Evolutionary conservation across 1,140 invertebrate species (phyloP), one percentile per base, ranked within the genome.

Genomic region (Centruroides sculpturatus): DNA sequence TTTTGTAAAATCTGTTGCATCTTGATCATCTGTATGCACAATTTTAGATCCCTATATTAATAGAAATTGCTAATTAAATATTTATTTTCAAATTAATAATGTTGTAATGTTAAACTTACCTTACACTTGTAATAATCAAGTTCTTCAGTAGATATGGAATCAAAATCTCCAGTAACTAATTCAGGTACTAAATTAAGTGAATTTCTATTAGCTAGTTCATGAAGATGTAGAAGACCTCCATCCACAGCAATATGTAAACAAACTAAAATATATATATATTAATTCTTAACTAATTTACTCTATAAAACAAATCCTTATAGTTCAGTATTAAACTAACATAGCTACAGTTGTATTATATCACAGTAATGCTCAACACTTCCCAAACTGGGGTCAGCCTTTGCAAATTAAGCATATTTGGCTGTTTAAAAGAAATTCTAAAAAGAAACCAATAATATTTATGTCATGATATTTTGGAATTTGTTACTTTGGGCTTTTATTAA

Each of bases 1-100:
- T 58, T 74, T 74, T 7, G 71, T 72, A 51, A 74, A 74, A 61
- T 74, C 73, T 36, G 70, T 73, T 52, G 67, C 66, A 64, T 73
- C 64, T 63, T 74, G 72, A 61, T 73, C 70, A 55, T 67, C 68
- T 4, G 71, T 72, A 11, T 56, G 11, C n/a, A 70, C 36, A 36
- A 71, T 58, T 34, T 58, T 51, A 35, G 64, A 61, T 34, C 65
- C 63, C 67, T 68, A 47, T n/a, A 55, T 51, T 12, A 51, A 50
- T 47, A 53, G 36, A 8, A 51, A 56, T 47, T 36, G 12, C 12
- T 46, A 56, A n/a, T 56, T n/a, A 56, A 4, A 56, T n/a, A 56
- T 4, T 23, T 23, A 23, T 23, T 23, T 23, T 23, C 23, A 23
- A 56, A n/a, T 36, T 36, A 47, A 35, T n/a, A n/a, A n/a, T 41